These are phyloP conservation scores for Myotis yumanensis DNA, from an alignment of 2,113 vertebrate genomes.

Conservation along the genomic window DNA sequence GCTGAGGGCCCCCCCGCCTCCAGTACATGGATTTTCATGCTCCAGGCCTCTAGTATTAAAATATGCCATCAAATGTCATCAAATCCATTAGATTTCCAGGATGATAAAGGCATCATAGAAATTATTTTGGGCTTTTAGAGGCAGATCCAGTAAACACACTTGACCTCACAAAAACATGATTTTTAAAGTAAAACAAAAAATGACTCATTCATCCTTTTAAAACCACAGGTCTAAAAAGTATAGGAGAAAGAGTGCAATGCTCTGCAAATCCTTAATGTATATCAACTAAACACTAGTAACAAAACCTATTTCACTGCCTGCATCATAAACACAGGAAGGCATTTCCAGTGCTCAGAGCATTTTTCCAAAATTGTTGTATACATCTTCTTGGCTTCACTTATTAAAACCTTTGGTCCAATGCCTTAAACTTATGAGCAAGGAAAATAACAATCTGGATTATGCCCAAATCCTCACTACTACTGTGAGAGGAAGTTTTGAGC, in stretches of 20 bases:
- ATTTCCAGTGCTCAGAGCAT: background rate
- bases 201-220: background rate
- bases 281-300: background rate
- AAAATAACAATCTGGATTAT: no score
- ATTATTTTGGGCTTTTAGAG: background rate
- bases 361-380: background rate
- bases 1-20: no score
- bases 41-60: background rate
- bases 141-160: background rate
- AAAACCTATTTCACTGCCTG: background rate
- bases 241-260: background rate
- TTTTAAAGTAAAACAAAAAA: background rate
- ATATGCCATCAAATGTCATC: background rate
- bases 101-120: rapidly evolving
- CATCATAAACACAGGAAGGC: background rate
- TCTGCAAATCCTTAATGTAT: background rate
- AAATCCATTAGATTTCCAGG: background rate
- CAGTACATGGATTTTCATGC: no score
- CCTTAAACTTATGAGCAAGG: no score
- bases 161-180: background rate
- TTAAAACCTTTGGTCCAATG: background rate
- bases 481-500: no score
- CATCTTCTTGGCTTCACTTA: background rate
- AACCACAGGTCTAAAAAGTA: background rate
- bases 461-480: no score